phyloP scores from a whole-genome alignment of 2,888 invertebrate species.

The Lithophane leautieri region DNA sequence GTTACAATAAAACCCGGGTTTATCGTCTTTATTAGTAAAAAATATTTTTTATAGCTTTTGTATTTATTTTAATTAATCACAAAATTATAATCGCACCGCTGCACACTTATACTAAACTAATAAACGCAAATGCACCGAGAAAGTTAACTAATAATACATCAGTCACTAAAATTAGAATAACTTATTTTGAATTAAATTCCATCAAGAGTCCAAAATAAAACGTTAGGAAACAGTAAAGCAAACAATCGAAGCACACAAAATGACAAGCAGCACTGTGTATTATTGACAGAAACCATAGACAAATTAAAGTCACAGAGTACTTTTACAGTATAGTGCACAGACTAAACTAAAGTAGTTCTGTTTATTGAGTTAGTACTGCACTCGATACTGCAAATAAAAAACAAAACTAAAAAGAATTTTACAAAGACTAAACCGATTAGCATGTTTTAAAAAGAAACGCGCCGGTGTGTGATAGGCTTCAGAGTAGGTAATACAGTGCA shows the following conservation, averaged over 20 bases:
- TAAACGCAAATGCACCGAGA: slow-evolving; percentile 66
- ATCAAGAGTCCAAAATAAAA: slow-evolving; percentile 78
- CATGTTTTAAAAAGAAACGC: no score
- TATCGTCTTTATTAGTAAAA: slow-evolving; percentile 40
- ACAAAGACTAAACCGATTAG: background rate
- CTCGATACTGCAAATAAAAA: background rate
- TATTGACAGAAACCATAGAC: slow-evolving; percentile 73
- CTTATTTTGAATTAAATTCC: slow-evolving; percentile 70
- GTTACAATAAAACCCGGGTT: slow-evolving; percentile 68
- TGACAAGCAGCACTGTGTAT: slow-evolving; percentile 75
- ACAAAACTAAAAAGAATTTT: background rate
- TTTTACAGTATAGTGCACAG: background rate
- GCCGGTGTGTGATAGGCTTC: no score
- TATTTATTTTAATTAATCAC: slow-evolving; percentile 60
- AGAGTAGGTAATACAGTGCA: no score
- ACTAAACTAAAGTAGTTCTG: no score
- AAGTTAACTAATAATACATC: slow-evolving; percentile 57
- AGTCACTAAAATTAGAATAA: slow-evolving; percentile 64
- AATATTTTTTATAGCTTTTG: slow-evolving; percentile 49
- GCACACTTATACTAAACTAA: slow-evolving; percentile 63
- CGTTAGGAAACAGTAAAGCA: slow-evolving; percentile 82
- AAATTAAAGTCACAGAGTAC: no score
- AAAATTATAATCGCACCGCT: slow-evolving; percentile 64
- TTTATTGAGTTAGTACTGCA: slow-evolving; percentile 15
- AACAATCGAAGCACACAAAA: slow-evolving; percentile 87